Conservation (phyloP, 2,113 vertebrate genomes). For the Tenebrosternarchus preto region DNA sequence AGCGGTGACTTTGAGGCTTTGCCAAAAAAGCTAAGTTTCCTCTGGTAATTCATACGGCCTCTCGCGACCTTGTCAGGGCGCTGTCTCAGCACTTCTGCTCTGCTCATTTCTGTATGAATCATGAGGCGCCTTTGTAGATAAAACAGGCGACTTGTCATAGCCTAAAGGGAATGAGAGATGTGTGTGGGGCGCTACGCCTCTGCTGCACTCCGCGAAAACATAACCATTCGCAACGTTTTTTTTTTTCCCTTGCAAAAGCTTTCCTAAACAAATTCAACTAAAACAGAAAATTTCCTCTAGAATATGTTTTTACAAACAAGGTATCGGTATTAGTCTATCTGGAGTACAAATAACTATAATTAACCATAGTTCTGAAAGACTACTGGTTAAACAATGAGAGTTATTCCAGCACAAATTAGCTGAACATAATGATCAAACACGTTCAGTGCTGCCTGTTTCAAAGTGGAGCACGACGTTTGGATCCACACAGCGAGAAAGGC, state of each 20-base stretch:
- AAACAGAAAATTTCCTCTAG: not conserved
- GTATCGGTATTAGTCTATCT: too few relatives aligned
- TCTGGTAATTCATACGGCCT: slow-evolving; percentile 35
- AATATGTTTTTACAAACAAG: not conserved
- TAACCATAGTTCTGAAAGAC: not conserved
- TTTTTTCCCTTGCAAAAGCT: slow-evolving; percentile 15
- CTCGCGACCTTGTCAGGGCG: slow-evolving; percentile 25
- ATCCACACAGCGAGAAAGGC: slow-evolving; percentile 30
- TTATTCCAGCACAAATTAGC: not conserved
- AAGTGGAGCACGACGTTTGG: not conserved
- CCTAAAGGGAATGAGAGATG: slow-evolving; percentile 10
- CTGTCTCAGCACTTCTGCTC: slow-evolving; percentile 30
- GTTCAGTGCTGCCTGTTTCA: too few relatives aligned
- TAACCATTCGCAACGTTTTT: slow-evolving; percentile 10
- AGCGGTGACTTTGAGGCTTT: slow-evolving; percentile 20
- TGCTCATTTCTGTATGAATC: slow-evolving; percentile 48
- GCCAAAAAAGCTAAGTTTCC: slow-evolving; percentile 23
- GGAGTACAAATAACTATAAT: not conserved
- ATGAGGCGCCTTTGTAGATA: slow-evolving; percentile 35
- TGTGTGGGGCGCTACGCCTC: slow-evolving; percentile 16
- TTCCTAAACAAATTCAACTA: slow-evolving; percentile 33
- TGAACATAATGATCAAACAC: not conserved
- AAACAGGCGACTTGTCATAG: slow-evolving; percentile 27
- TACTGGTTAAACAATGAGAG: not conserved
- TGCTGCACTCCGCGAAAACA: not conserved